Conservation (phyloP, 2,797 vertebrate species). For the Pseudotriccus pelzelni region DNA sequence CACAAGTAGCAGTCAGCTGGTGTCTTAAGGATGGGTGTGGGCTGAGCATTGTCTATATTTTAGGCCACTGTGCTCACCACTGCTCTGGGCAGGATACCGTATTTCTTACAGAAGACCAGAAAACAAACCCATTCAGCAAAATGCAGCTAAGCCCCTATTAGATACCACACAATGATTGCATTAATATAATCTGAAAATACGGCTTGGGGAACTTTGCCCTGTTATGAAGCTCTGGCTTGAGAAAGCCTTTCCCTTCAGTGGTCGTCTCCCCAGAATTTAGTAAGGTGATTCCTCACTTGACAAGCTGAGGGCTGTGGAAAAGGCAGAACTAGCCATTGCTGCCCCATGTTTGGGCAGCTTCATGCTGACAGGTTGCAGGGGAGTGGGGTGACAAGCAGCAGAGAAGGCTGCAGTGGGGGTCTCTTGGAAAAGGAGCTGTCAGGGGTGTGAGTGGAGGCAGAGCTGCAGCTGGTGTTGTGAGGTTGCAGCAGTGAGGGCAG, state of each 20-base stretch:
- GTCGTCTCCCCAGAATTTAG: accelerated
- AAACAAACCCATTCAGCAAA: not conserved
- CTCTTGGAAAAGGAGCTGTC: not conserved
- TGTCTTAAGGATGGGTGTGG: not conserved
- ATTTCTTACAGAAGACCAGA: not conserved
- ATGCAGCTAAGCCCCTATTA: not conserved
- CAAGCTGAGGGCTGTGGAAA: not conserved
- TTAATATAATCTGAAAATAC: not conserved
- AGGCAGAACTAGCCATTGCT: not conserved
- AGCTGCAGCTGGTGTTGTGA: not conserved
- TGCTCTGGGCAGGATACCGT: accelerated
- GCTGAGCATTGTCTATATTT: not conserved
- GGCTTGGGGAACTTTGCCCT: not conserved
- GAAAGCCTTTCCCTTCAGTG: not conserved
- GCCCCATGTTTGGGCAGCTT: not conserved
- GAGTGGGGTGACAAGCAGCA: not conserved
- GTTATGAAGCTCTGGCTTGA: not conserved
- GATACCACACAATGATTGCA: not conserved
- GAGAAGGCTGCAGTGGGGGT: not conserved
- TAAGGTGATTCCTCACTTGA: not conserved
- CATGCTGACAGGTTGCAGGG: accelerated
- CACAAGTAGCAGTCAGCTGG: not conserved
- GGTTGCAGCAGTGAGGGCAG: not conserved
- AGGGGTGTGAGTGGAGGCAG: not conserved
- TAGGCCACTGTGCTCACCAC: not conserved